phyloP scores from a whole-genome alignment of 2,888 invertebrate genomes.

The Muschampia plurimacula region DNA sequence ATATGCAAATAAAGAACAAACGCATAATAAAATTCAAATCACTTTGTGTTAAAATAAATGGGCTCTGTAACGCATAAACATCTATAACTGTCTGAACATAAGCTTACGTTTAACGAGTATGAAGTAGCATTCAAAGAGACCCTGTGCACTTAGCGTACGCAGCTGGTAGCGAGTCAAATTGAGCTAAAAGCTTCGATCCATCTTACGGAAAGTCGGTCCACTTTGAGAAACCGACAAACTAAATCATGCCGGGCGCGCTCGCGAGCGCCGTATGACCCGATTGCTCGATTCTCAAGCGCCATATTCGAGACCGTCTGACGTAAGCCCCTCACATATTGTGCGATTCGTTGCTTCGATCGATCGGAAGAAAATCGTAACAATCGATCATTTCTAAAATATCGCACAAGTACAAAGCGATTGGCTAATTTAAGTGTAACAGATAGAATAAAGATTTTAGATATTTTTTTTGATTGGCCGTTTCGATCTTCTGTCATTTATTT shows the following conservation, averaged over 20 bases:
- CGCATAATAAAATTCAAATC: too few relatives aligned
- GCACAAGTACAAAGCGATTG: too few relatives aligned
- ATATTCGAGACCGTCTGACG: constrained; percentile 58
- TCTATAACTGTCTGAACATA: neutral
- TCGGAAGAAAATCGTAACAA: neutral
- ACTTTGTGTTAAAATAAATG: neutral
- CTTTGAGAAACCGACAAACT: constrained; percentile 70
- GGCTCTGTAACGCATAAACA: neutral
- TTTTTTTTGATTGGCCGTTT: neutral
- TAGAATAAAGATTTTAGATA: too few relatives aligned
- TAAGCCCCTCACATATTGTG: neutral
- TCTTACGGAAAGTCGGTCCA: constrained; percentile 75
- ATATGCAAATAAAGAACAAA: too few relatives aligned
- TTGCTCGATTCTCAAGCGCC: constrained; percentile 71
- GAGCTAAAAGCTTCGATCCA: constrained; percentile 81
- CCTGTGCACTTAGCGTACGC: constrained; percentile 63
- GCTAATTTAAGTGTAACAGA: too few relatives aligned
- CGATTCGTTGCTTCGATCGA: neutral
- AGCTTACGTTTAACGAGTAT: constrained; percentile 35
- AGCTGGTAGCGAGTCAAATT: constrained; percentile 68
- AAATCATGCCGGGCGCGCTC: constrained; percentile 63
- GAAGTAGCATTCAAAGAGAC: constrained; percentile 37
- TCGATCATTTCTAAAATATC: neutral
- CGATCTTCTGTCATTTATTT: neutral
- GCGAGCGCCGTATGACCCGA: constrained; percentile 68